Conservation (phyloP, 92 coral and sea anemone species). For the Meandrina meandrites region DNA sequence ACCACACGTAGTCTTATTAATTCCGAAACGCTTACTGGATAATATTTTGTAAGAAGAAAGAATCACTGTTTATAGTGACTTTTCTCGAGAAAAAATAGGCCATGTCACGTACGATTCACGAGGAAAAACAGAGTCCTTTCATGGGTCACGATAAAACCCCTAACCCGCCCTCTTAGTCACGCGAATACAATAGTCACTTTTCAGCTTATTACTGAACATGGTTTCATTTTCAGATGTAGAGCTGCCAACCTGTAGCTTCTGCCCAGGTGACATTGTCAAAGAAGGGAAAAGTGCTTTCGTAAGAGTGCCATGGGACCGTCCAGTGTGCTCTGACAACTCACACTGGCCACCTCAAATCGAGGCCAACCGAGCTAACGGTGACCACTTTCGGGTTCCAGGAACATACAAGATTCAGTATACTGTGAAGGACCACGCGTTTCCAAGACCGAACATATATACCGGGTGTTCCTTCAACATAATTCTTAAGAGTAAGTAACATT, state of each 20-base stretch:
- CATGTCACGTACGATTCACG: no score
- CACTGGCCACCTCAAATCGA: background rate
- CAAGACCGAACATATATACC: background rate
- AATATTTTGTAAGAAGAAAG: no score
- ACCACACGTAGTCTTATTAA: no score
- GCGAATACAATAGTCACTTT: no score
- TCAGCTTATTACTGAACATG: no score
- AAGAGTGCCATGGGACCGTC: constrained; percentile 16
- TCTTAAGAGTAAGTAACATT: constrained; percentile 20
- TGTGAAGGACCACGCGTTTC: constrained; percentile 13
- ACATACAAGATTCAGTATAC: background rate
- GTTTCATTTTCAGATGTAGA: constrained; percentile 7
- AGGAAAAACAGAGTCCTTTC: no score
- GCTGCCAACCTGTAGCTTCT: constrained; percentile 32
- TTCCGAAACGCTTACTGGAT: no score
- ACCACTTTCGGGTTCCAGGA: constrained; percentile 16
- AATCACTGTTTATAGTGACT: no score
- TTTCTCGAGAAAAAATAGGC: no score
- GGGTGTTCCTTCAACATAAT: constrained; percentile 29
- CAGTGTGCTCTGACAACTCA: constrained; percentile 30
- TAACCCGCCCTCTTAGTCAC: no score
- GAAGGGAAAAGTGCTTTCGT: background rate
- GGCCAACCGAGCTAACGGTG: background rate
- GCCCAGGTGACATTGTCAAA: constrained; percentile 33
- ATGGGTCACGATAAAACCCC: no score